A percentile compares a stretch with the other conserved stretches of the same genome.
These are phyloP conservation scores for Agrypnia vestita DNA, from an alignment of 1,140 invertebrate species.

Conservation along the genomic window DNA sequence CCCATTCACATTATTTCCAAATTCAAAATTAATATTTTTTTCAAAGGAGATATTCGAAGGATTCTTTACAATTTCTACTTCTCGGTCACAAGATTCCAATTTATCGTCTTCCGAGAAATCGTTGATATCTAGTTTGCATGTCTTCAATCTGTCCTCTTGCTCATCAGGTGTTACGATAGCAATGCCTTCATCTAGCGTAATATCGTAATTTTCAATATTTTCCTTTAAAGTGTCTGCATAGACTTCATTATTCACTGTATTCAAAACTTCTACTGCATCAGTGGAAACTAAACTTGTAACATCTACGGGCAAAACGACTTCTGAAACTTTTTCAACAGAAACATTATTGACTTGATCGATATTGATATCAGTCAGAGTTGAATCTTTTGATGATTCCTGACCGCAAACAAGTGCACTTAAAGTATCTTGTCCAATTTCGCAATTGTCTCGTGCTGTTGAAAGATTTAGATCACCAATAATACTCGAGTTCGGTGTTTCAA, in stretches of 20 bases:
- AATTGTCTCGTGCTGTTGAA: conserved; percentile 28
- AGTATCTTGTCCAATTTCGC: conserved; percentile 57
- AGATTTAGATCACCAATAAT: conserved; percentile 36
- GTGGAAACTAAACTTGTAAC: neutral
- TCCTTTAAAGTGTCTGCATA: neutral
- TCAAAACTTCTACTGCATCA: neutral
- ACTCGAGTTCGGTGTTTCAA: conserved; percentile 55
- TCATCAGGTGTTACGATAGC: conserved; percentile 17
- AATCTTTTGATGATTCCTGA: too few relatives aligned
- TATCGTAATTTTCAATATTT: neutral
- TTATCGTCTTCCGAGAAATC: neutral
- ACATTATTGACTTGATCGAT: neutral
- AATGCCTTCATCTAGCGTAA: conserved; percentile 34
- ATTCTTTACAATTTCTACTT: neutral
- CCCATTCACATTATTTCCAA: neutral
- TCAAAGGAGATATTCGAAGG: neutral
- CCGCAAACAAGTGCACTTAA: neutral
- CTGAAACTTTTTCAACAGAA: neutral
- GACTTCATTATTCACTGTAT: neutral
- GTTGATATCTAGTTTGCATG: neutral
- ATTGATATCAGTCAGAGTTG: neutral
- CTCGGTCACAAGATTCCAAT: neutral
- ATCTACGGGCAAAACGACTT: neutral
- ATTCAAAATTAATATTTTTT: neutral
- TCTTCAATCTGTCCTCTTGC: conserved; percentile 14